Conservation (phyloP, 2,797 vertebrate genomes). For the Microhierax caerulescens region DNA sequence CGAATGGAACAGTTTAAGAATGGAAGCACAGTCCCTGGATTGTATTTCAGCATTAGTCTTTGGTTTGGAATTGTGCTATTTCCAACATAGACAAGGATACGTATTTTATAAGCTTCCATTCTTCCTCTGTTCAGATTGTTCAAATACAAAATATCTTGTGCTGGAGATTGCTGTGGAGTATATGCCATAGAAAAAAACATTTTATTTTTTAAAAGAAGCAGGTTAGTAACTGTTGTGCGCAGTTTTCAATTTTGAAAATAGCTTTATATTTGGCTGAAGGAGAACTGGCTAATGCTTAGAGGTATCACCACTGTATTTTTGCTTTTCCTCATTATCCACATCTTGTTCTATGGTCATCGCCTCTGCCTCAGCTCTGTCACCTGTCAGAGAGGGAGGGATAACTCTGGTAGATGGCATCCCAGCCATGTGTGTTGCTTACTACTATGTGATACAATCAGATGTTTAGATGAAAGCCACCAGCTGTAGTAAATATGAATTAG, state of each 20-base stretch:
- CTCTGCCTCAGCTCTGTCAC: not conserved
- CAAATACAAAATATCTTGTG: not conserved
- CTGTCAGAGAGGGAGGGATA: not conserved
- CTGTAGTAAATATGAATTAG: not conserved
- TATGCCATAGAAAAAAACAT: not conserved
- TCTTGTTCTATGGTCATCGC: not conserved
- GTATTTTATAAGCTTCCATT: conserved; percentile 37
- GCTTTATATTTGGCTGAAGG: not conserved
- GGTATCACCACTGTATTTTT: not conserved
- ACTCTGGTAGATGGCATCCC: not conserved
- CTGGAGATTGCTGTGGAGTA: not conserved
- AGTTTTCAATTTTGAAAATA: not conserved
- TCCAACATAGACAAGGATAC: not conserved
- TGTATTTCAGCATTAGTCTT: conserved; percentile 33
- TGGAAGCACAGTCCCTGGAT: conserved; percentile 9
- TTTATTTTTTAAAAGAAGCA: not conserved
- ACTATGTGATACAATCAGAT: not conserved
- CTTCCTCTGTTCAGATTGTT: not conserved
- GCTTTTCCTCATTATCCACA: not conserved
- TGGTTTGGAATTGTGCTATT: conserved; percentile 16
- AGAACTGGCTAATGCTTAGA: not conserved
- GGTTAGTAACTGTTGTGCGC: not conserved
- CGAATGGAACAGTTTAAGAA: conserved; percentile 43
- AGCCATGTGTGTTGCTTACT: accelerated
- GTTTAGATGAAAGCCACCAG: not conserved